A percentile compares a stretch with the other conserved stretches of the same genome.
Conservation (phyloP, 2,113 vertebrate species). For the Notarius lentiginosus region DNA sequence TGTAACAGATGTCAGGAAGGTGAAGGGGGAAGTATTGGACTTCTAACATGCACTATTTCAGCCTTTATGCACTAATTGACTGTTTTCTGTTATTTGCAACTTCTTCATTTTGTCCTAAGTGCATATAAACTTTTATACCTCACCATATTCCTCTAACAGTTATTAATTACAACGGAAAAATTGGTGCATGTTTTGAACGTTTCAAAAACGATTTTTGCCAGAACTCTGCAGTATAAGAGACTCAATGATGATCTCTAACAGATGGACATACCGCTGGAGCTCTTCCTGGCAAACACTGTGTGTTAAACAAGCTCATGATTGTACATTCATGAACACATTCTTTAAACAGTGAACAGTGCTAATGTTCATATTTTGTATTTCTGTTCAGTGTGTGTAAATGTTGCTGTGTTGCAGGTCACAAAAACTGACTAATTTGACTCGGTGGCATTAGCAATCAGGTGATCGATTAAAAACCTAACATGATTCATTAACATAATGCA, state of each 20-base stretch:
- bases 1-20: background rate
- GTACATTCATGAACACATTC: background rate
- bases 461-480: background rate
- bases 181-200: background rate
- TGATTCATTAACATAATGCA: background rate
- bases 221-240: background rate
- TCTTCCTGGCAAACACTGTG: background rate
- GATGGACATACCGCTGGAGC: conserved; percentile 33
- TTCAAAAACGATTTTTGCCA: background rate
- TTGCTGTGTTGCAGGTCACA: background rate
- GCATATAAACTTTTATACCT: background rate
- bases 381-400: background rate
- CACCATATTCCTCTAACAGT: too few relatives aligned
- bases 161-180: background rate
- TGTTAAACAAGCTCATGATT: background rate
- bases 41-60: background rate
- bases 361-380: background rate
- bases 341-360: background rate
- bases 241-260: conserved; percentile 37
- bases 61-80: background rate
- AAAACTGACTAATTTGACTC: background rate
- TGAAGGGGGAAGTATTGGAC: background rate
- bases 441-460: background rate
- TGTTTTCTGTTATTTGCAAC: background rate
- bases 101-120: background rate